A percentile compares a stretch with the other conserved stretches of the same genome.
Evolutionary conservation across 2,113 vertebrate species (phyloP).

Genomic region (Mesitornis unicolor): DNA sequence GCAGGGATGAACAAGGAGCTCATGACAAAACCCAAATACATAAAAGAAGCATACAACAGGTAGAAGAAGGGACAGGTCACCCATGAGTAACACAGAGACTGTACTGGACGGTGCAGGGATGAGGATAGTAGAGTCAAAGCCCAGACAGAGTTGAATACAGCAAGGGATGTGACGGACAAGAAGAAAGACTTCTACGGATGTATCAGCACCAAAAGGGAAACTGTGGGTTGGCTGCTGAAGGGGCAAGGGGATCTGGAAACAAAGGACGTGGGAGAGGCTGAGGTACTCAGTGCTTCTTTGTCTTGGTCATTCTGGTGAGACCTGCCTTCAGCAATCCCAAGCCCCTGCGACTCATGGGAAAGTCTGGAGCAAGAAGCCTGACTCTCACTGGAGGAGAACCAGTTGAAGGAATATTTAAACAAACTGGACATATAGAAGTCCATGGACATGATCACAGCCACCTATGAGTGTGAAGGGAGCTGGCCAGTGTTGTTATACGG

Average conservation of each 20-base stretch:
- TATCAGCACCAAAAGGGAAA: background rate
- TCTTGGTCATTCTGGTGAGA: background rate
- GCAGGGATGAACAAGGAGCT: background rate
- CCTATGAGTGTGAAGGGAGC: background rate
- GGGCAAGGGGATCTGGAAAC: background rate
- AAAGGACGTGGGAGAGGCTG: too few relatives aligned
- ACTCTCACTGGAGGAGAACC: background rate
- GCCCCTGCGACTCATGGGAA: background rate
- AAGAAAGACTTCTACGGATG: background rate
- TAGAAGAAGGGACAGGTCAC: background rate
- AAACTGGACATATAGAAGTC: background rate
- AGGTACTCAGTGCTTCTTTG: too few relatives aligned
- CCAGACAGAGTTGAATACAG: background rate
- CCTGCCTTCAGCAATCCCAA: background rate
- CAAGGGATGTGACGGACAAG: background rate
- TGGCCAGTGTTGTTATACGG: background rate
- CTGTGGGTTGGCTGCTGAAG: background rate
- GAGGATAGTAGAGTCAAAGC: background rate
- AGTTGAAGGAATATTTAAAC: background rate
- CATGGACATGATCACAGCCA: background rate
- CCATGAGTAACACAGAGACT: background rate
- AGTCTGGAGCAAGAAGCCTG: background rate
- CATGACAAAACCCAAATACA: background rate
- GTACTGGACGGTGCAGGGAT: background rate
- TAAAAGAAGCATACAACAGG: background rate